Evolutionary conservation across 2,797 vertebrate species (phyloP).

Genomic region (Mus caroli): DNA sequence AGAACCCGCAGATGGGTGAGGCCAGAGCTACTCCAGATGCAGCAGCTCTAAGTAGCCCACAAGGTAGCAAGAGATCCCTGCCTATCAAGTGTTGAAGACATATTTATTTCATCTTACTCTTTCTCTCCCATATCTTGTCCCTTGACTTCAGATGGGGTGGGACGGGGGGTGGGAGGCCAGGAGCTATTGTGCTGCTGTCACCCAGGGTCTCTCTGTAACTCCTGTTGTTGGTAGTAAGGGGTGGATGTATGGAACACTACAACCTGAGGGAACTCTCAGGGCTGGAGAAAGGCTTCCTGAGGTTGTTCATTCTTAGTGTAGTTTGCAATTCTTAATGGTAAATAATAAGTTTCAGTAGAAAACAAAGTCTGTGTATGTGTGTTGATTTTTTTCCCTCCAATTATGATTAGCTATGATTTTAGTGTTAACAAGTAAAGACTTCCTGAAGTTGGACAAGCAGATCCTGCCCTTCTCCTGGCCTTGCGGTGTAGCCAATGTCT

Average conservation of each 20-base stretch:
- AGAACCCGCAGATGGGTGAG: not conserved
- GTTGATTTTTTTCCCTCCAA: not conserved
- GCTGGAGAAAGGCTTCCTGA: conserved; percentile 19
- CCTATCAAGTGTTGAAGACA: too few species aligned
- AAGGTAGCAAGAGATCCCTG: not conserved
- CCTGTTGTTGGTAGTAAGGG: not conserved
- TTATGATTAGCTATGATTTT: not conserved
- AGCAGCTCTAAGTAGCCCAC: not conserved
- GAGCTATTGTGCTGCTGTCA: not conserved
- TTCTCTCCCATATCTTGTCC: conserved; percentile 57
- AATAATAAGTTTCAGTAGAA: conserved; percentile 83
- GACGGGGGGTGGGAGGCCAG: conserved; percentile 62
- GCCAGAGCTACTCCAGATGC: not conserved
- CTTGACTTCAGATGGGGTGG: conserved; percentile 30
- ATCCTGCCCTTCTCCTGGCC: not conserved
- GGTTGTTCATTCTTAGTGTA: conserved; percentile 30
- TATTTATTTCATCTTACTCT: conserved; percentile 18
- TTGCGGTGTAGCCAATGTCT: not conserved
- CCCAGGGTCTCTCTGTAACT: not conserved
- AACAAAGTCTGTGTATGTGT: conserved; percentile 17
- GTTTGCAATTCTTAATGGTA: conserved; percentile 70
- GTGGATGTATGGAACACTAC: not conserved
- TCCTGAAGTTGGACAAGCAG: too few species aligned
- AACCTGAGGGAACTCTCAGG: not conserved
- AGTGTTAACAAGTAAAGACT: fast-evolving